Percentiles rank a stretch among this genome's conserved stretches.
Evolutionary conservation across 2,797 vertebrate genomes (phyloP).

Genomic region (Morelia viridis): DNA sequence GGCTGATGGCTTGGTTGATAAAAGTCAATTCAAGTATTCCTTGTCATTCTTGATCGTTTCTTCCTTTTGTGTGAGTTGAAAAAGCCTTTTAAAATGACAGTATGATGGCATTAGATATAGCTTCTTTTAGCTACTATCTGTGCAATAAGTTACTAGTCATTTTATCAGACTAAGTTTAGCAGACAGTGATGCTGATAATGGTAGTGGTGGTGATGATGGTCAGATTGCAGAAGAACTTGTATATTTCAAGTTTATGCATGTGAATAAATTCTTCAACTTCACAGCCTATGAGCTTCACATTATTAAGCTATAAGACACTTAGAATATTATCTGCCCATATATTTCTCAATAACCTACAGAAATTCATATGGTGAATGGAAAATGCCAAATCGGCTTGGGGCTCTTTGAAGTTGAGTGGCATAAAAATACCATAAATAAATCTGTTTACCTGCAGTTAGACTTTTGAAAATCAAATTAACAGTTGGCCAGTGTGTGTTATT

Average conservation of each 20-base stretch:
- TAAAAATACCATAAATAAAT: not conserved
- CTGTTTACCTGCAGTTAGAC: not conserved
- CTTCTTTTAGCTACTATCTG: not conserved
- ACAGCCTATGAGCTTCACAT: not conserved
- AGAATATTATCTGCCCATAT: not conserved
- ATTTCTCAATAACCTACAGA: not conserved
- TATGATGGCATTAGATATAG: not conserved
- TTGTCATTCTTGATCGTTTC: not conserved
- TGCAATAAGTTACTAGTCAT: not conserved
- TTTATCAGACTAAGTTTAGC: not conserved
- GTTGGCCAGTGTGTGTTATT: not conserved
- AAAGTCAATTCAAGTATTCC: not conserved
- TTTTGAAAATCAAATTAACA: not conserved
- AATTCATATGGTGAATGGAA: not conserved
- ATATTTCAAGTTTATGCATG: not conserved
- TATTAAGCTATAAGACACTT: not conserved
- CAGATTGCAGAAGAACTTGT: not conserved
- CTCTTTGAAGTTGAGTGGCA: not conserved
- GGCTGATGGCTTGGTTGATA: not conserved
- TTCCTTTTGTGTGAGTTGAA: not conserved
- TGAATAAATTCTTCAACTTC: not conserved
- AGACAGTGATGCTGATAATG: not conserved
- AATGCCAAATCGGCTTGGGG: not conserved
- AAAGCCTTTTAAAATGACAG: not conserved
- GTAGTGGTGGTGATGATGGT: not conserved